Conservation (phyloP, 2,797 vertebrate species). For the Botia kubotai region DNA sequence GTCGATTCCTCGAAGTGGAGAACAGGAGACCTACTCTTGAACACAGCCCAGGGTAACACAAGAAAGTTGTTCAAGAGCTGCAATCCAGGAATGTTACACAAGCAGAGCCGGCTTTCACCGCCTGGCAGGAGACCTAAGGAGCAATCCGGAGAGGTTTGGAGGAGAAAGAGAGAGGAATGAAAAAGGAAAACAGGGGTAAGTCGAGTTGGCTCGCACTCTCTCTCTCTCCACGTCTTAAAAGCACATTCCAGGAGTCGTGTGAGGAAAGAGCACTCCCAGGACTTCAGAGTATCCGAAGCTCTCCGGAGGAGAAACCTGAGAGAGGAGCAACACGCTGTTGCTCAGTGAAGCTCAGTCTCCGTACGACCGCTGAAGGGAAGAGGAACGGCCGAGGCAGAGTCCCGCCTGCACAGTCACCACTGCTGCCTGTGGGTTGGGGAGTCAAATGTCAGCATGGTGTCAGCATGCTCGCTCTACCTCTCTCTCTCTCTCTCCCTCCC, state of each 20-base stretch:
- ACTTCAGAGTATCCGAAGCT: slow-evolving; percentile 41
- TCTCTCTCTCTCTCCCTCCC: slow-evolving; percentile 2
- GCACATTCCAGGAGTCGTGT: slow-evolving; percentile 54
- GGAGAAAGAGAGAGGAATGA: slow-evolving; percentile 1
- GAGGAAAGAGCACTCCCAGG: slow-evolving; percentile 52
- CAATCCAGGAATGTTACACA: slow-evolving; percentile 60
- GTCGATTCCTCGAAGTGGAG: neutral
- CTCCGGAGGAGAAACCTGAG: slow-evolving; percentile 21
- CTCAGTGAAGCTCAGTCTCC: slow-evolving; percentile 13
- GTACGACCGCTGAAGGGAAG: slow-evolving; percentile 19
- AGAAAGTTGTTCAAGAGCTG: slow-evolving; percentile 22
- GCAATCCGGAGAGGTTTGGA: slow-evolving; percentile 26
- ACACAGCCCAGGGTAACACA: slow-evolving; percentile 4
- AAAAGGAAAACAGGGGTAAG: slow-evolving; percentile 16
- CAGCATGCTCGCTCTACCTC: slow-evolving; percentile 49
- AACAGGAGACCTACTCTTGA: slow-evolving; percentile 20
- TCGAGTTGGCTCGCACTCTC: slow-evolving; percentile 20
- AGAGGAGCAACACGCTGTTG: slow-evolving; percentile 22
- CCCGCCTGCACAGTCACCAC: slow-evolving; percentile 39
- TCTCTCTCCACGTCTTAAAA: slow-evolving; percentile 39
- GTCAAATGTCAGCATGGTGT: slow-evolving; percentile 60
- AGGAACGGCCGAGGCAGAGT: slow-evolving; percentile 51
- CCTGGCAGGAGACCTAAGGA: slow-evolving; percentile 36
- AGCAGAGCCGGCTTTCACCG: slow-evolving; percentile 44
- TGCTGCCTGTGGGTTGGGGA: slow-evolving; percentile 56